Evolutionary conservation across 2,888 invertebrate genomes (phyloP), one percentile per base, ranked within the genome.

Genomic region (Chymomyza procnemis): DNA sequence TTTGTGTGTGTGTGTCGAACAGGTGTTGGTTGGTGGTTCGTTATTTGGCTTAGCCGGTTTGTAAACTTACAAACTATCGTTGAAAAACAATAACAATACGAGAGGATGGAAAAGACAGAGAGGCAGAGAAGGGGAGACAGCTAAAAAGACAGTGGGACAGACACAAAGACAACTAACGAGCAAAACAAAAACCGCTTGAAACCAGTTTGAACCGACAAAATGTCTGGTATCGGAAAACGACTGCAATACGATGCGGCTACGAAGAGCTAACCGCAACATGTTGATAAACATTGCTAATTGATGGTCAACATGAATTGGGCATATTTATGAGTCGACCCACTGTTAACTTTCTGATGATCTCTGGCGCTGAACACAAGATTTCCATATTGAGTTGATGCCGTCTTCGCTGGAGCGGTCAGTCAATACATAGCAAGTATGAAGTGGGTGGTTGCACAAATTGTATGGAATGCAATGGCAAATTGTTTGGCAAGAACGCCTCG

Each of bases 171-270:
- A 41, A 12, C 12, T 41, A 41, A 12, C 34, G 67, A 62, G 50
- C 65, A 65, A 65, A 74, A 69, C 59, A 72, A 74, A 69, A 80
- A 68, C 82, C 73, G 75, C 78, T 72, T 74, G 74, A 80, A 88
- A 88, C 88, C 88, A 85, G 88, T 87, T 82, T 75, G 75, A 88
- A 79, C 79, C 67, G 57, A 63, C 72, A 62, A 41, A 41, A 41
- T 41, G 34, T 41, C 34, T 41, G 12, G 34, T 34, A 73, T 67
- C 69, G 69, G 9, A 56, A 26, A 62, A 26, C 16, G 14, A 19
- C 26, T 26, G 12, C 22, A 74, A 64, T 75, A 71, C 73, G 50
- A 50, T 18, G n/a, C 50, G 50, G 6, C 50, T 0, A 50, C n/a
- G n/a, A n/a, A n/a, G 9, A 50, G 50, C 55, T 64, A 64, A 8